phyloP scores from a whole-genome alignment of 2,797 vertebrate species.

The Sebastes dallii region DNA sequence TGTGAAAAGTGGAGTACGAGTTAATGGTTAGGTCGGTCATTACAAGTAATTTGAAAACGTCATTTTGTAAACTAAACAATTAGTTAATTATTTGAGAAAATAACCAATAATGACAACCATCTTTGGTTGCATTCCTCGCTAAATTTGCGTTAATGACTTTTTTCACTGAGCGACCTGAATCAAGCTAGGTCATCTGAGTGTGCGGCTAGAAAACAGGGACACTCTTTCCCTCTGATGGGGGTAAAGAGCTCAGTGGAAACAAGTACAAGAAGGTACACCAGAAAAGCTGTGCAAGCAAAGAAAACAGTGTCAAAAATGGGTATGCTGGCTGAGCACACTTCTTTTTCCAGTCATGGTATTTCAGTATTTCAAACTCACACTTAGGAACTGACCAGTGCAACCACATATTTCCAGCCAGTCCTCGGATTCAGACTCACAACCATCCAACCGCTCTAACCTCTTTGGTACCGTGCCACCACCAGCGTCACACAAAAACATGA shows the following conservation, averaged over 20 bases:
- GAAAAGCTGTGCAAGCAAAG: neutral
- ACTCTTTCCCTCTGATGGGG: neutral
- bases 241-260: neutral
- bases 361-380: neutral
- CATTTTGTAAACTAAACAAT: neutral
- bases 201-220: neutral
- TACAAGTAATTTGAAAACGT: neutral
- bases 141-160: too few species aligned
- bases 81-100: neutral
- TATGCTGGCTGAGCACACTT: neutral
- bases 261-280: too few species aligned
- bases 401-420: neutral
- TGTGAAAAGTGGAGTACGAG: neutral
- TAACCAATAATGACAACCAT: neutral
- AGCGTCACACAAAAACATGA: neutral
- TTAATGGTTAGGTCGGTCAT: too few species aligned
- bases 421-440: neutral
- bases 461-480: neutral
- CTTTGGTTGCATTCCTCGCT: neutral
- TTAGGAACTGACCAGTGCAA: neutral
- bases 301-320: neutral
- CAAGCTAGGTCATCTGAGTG: neutral
- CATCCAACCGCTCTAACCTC: neutral
- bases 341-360: neutral
- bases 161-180: neutral